phyloP scores from a whole-genome alignment of 2,113 vertebrate genomes.

The Cephalopholis sonnerati region DNA sequence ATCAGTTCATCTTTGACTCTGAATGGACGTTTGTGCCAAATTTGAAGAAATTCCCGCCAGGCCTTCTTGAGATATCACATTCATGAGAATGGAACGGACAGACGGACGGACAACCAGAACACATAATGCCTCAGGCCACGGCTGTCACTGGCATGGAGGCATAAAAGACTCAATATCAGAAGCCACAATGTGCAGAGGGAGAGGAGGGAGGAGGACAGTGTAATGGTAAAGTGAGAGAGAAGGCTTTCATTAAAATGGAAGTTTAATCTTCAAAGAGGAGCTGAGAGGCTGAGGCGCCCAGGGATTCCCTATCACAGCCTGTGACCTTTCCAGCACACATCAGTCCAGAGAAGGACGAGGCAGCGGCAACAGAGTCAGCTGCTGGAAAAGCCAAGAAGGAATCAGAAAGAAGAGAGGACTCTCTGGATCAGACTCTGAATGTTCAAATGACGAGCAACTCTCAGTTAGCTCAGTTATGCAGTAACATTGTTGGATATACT shows the following conservation, averaged over 20 bases:
- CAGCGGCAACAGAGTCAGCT: not conserved
- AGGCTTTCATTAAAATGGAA: conserved; percentile 32
- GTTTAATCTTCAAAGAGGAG: conserved; percentile 59
- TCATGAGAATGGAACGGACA: no score
- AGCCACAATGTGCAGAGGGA: not conserved
- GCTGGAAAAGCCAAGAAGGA: not conserved
- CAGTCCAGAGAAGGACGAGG: conserved; percentile 24
- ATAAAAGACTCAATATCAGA: not conserved
- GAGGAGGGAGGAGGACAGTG: not conserved
- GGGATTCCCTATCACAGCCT: conserved; percentile 30
- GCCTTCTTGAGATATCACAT: no score
- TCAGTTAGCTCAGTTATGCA: not conserved
- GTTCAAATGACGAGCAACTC: not conserved
- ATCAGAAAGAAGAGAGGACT: not conserved
- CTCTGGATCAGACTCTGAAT: not conserved
- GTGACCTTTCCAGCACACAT: conserved; percentile 37
- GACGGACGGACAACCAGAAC: no score
- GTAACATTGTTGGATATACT: no score
- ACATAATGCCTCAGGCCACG: no score
- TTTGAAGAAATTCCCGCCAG: no score
- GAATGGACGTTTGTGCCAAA: no score
- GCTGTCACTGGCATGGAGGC: no score
- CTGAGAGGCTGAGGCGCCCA: conserved; percentile 24
- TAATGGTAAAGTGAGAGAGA: not conserved
- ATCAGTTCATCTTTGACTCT: no score